Evolutionary conservation across 2,797 vertebrate genomes (phyloP), one percentile per base, ranked within the genome.

Genomic region (Etheostoma nigrum): DNA sequence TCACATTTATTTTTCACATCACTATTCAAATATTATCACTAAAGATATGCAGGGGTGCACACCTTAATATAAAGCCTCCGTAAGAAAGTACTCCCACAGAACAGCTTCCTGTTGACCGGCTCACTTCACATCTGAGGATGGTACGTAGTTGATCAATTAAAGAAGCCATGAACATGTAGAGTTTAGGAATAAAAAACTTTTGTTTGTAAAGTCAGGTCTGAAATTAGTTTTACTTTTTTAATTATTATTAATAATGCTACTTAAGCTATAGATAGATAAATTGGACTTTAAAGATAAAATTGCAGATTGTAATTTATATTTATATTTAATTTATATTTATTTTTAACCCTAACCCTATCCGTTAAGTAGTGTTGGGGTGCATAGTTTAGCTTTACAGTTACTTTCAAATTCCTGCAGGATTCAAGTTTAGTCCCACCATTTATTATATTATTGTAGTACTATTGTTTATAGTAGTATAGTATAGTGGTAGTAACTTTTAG

Each of bases 101-200:
- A 23, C 40, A 12, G 8, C 77, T 36, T 68, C 19, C 15, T 60
- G 19, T n/a, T 67, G 40, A 55, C 45, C 13, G 9, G 8, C 0
- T 70, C 40, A 72, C 60, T 19, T 71, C 52, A 52, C 60, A 60
- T 58, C 61, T 81, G 45, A 90, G 14, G 19, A 92, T 91, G 87
- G 86, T 88, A 74, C 0, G 84, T 85, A 71, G 30, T 77, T 73
- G 21, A 36, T 11, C 10, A 40, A 12, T 40, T 12, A 40, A 10
- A 40, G 36, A 40, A 6, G 21, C 12, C 42, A 16, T 16, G 6
- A 36, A 21, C 10, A 12, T 40, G 4, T 10, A 15, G 8, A n/a
- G 2, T 9, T 63, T 30, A 16, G 7, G 6, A 42, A 47, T 51
- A 0, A 53, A 10, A 6, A 42, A 12, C 19, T n/a, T 36, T 4